Evolutionary conservation across 2,888 invertebrate species (phyloP), one percentile per base, ranked within the genome.

Genomic region (Catocala fraxini): DNA sequence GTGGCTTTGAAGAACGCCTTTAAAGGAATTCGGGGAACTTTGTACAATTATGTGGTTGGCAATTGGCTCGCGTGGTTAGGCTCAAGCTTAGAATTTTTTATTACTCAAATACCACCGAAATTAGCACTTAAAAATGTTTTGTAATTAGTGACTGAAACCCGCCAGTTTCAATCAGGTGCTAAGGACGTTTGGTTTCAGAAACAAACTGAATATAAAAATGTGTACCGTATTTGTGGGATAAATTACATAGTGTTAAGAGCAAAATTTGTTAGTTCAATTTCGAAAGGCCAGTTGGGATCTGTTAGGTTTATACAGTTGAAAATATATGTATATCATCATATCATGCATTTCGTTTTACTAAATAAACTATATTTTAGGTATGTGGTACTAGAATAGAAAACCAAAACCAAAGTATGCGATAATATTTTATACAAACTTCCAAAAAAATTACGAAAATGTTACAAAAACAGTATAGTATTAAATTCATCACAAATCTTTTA

Each of bases 1-100:
- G 86, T 73, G 79, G 71, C 78, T 79, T 80, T 70, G 65, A 72
- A 79, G 71, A 70, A 62, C 58, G 68, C 74, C 83, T 83, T 85
- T 85, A 79, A 81, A 74, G 70, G 70, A 77, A 77, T 77, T 70
- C 68, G 56, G 70, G 67, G 70, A 62, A 68, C 68, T 70, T 71
- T 60, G 68, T 74, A 69, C 75, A 77, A 75, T 77, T 78, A 75
- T 59, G 51, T 66, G 68, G 63, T 58, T 63, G 48, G 52, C 48
- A 77, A 77, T 72, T 70, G 58, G 63, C 63, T 63, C 51, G 70
- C 45, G 53, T 54, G 48, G 60, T 58, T 60, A 51, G 61, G 12
- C 43, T 43, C 10, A 5, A 5, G 15, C 13, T 33, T 11, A n/a
- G 2, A 39, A 12, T 35, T 34, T 47, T 34, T 5, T 7, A 48